phyloP scores from a whole-genome alignment of 2,888 invertebrate species.

The Erpobdella octoculata region DNA sequence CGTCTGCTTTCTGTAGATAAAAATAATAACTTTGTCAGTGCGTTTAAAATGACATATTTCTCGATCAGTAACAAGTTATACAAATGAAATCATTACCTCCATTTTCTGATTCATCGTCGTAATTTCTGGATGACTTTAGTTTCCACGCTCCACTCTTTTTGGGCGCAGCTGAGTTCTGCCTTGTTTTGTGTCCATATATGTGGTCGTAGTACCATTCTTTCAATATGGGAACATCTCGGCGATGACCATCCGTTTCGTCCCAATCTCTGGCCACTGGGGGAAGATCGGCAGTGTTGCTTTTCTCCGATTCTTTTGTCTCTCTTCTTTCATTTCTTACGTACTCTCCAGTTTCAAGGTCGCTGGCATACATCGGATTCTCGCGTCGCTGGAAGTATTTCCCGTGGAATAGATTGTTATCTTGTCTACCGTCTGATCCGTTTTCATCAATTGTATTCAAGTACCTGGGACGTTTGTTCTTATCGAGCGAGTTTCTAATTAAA shows the following conservation, averaged over 20 bases:
- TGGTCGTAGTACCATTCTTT: slow-evolving; percentile 24
- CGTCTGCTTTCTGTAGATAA: too few species aligned
- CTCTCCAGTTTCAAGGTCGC: slow-evolving; percentile 35
- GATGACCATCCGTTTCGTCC: slow-evolving; percentile 11
- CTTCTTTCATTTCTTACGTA: background rate
- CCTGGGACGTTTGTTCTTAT: slow-evolving; percentile 5
- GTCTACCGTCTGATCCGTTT: slow-evolving; percentile 31
- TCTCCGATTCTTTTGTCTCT: background rate
- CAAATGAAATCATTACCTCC: too few species aligned
- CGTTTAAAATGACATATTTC: too few species aligned
- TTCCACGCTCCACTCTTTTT: slow-evolving; percentile 17
- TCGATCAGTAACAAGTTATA: too few species aligned
- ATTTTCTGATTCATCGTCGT: background rate
- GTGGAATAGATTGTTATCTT: slow-evolving; percentile 39
- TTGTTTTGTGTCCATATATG: background rate
- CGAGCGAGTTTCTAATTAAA: slow-evolving; percentile 36
- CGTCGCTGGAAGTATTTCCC: slow-evolving; percentile 34
- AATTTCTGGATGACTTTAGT: slow-evolving; percentile 13
- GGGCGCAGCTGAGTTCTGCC: background rate
- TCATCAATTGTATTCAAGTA: slow-evolving; percentile 36
- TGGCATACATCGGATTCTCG: slow-evolving; percentile 39
- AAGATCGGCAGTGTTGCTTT: background rate
- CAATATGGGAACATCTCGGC: slow-evolving; percentile 3
- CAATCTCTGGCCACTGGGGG: slow-evolving; percentile 4
- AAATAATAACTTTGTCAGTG: too few species aligned